A percentile compares a stretch with the other conserved stretches of the same genome.
These are phyloP conservation scores for Myoxocephalus aenaeus DNA, from an alignment of 2,797 vertebrate species.

Conservation along the genomic window DNA sequence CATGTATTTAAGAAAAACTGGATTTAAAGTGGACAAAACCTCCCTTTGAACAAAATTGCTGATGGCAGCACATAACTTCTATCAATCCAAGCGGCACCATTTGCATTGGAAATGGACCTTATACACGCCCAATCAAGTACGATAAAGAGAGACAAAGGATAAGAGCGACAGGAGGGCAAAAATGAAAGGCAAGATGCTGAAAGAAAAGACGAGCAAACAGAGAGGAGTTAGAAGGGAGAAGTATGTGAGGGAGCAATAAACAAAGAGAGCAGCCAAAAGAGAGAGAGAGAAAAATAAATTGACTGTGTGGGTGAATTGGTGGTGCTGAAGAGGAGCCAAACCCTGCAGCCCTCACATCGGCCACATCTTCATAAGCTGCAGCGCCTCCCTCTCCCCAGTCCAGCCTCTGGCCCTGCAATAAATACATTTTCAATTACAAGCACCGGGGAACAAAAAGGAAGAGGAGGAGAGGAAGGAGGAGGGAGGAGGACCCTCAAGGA, in stretches of 20 bases:
- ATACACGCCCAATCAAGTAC: conserved; percentile 61
- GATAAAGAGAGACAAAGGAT: conserved; percentile 69
- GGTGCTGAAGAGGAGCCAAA: conserved; percentile 75
- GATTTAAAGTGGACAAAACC: conserved; percentile 36
- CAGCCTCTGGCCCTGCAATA: conserved; percentile 77
- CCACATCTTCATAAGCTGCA: conserved; percentile 75
- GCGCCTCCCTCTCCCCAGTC: conserved; percentile 60
- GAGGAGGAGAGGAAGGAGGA: conserved; percentile 51
- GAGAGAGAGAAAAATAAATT: conserved; percentile 44
- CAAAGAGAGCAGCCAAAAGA: conserved; percentile 70
- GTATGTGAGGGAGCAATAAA: conserved; percentile 66
- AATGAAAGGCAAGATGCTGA: conserved; percentile 60
- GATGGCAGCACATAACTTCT: conserved; percentile 52
- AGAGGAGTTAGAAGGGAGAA: conserved; percentile 51
- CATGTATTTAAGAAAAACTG: conserved; percentile 17
- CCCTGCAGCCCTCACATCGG: conserved; percentile 71
- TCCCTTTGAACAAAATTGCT: conserved; percentile 60
- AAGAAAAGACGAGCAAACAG: conserved; percentile 60
- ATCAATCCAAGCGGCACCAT: conserved; percentile 55
- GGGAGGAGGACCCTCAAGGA: conserved; percentile 61
- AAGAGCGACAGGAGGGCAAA: conserved; percentile 65
- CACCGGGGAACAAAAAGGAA: conserved; percentile 57
- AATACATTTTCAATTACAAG: conserved; percentile 83
- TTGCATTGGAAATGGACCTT: conserved; percentile 73
- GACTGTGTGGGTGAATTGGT: conserved; percentile 68